Evolutionary conservation across 2,888 invertebrate species (phyloP).

Genomic region (Microctonus hyperodae): DNA sequence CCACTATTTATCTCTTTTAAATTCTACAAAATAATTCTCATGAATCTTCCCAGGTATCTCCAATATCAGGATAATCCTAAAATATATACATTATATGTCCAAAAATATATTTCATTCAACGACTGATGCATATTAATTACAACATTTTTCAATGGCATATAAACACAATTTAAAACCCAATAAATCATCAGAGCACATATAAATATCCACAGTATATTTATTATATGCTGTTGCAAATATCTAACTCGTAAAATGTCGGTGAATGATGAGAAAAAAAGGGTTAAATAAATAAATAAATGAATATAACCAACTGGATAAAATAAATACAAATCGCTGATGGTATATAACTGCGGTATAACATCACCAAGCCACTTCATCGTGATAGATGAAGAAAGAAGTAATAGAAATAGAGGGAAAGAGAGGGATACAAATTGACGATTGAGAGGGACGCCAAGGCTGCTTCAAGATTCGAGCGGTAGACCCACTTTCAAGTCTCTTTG

Average conservation of each 20-base stretch:
- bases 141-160: too few species aligned
- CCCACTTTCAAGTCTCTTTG: constrained; percentile 19
- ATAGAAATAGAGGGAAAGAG: neutral
- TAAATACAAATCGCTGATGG: neutral
- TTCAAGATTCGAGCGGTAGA: constrained; percentile 18
- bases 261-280: constrained; percentile 1
- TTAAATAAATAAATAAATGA: constrained; percentile 1
- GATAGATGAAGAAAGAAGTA: too few species aligned
- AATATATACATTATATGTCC: constrained; percentile 28
- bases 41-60: constrained; percentile 16
- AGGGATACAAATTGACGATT: constrained; percentile 1
- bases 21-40: neutral
- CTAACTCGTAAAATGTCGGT: neutral
- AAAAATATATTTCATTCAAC: neutral
- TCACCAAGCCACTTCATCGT: too few species aligned
- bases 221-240: neutral
- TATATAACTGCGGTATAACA: constrained; percentile 1
- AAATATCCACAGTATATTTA: too few species aligned
- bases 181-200: too few species aligned
- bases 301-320: neutral
- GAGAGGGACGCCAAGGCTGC: constrained; percentile 15
- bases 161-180: too few species aligned
- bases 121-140: too few species aligned
- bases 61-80: constrained; percentile 28
- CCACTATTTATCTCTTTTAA: constrained; percentile 4